Percentiles rank a stretch among this genome's conserved stretches.
phyloP scores from a whole-genome alignment of 2,888 invertebrate species.

The Pyrrhopygopsis socrates region DNA sequence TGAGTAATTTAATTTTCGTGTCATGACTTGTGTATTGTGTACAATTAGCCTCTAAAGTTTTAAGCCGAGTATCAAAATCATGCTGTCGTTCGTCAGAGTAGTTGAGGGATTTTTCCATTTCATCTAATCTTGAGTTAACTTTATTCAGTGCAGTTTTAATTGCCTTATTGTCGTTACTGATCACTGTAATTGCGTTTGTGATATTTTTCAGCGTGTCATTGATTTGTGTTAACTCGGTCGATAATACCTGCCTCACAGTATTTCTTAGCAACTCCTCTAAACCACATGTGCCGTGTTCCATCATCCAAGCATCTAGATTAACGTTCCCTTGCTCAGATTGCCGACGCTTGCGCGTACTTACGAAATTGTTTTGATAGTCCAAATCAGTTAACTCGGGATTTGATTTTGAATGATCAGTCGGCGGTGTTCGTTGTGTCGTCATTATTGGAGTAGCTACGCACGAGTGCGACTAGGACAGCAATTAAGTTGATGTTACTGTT shows the following conservation, averaged over 20 bases:
- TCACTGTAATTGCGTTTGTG: not conserved
- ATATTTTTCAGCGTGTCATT: not conserved
- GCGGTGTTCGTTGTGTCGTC: not conserved
- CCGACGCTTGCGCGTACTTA: not conserved
- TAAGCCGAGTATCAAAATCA: not conserved
- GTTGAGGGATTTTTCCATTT: not conserved
- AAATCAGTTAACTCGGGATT: not conserved
- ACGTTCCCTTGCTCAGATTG: not conserved
- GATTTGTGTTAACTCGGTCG: not conserved
- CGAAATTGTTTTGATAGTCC: not conserved
- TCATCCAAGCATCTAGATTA: not conserved
- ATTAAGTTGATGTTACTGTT: constrained; percentile 4
- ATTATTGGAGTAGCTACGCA: not conserved
- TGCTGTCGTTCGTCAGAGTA: constrained; percentile 2
- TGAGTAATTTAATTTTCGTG: not conserved
- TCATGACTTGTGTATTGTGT: not conserved
- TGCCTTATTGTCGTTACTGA: not conserved
- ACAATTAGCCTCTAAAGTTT: not conserved
- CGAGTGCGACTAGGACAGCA: constrained; percentile 4
- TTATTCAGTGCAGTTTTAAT: not conserved
- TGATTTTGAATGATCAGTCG: not conserved
- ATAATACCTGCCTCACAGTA: not conserved
- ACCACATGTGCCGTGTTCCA: constrained; percentile 9
- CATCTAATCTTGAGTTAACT: not conserved
- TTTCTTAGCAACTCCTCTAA: not conserved